phyloP scores from a whole-genome alignment of 2,888 invertebrate genomes.

The Bedellia somnulentella region DNA sequence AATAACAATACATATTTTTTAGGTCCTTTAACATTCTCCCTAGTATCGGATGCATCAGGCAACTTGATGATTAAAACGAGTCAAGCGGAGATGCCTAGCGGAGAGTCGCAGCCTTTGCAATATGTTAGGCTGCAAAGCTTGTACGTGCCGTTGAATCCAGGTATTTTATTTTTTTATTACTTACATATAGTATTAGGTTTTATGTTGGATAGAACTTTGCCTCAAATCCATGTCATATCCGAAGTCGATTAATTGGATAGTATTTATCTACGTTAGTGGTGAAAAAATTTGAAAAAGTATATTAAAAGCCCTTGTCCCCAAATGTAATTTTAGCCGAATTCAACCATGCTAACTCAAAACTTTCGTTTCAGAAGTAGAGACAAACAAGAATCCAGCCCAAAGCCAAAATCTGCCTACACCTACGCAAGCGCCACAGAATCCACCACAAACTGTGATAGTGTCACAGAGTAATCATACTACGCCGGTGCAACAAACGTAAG shows the following conservation, averaged over 20 bases:
- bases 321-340: too few species aligned
- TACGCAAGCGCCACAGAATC: slow-evolving; percentile 12
- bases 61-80: slow-evolving; percentile 47
- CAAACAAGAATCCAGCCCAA: slow-evolving; percentile 21
- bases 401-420: too few species aligned
- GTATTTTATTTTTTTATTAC: too few species aligned
- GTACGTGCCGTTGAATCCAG: slow-evolving; percentile 37
- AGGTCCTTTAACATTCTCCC: slow-evolving; percentile 45
- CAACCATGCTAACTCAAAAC: too few species aligned
- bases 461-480: slow-evolving; percentile 52
- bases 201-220: too few species aligned
- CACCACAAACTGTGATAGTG: slow-evolving; percentile 48
- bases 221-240: too few species aligned
- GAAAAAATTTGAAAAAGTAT: too few species aligned
- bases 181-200: not conserved
- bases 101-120: slow-evolving; percentile 25
- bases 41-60: slow-evolving; percentile 36
- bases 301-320: too few species aligned
- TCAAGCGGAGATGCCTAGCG: slow-evolving; percentile 22
- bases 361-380: slow-evolving; percentile 28
- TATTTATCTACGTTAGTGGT: too few species aligned
- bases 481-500: slow-evolving; percentile 34
- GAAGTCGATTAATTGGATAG: too few species aligned
- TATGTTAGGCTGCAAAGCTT: slow-evolving; percentile 46
- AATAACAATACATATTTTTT: too few species aligned